Base-by-base conservation (phyloP, 2,888 invertebrate species). In the Synanthedon myopaeformis region DNA sequence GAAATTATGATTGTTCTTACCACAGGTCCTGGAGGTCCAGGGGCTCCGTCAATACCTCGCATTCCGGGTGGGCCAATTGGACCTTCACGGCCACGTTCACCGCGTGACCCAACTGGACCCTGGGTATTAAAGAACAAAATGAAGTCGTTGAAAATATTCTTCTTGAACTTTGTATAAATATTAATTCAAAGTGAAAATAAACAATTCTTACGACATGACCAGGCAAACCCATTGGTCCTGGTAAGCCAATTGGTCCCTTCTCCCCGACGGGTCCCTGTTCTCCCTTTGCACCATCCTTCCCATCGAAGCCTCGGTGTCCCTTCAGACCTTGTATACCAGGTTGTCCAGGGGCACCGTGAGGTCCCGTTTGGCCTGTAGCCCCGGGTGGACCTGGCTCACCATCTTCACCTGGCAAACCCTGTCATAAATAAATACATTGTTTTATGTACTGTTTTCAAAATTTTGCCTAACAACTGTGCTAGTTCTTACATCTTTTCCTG, bases 11-110 rank as follows among this genome's bases (percentile, higher is more conserved):
- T 28, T 35, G 2, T 35, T 35, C 82, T 76, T 86, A 93, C 92
- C 63, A 92, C 90, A 60, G 90, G 82, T 55, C 94, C 94, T n/a
- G 94, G 92, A 1, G 94, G 89, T 54, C 96, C 96, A 52, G 92
- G 81, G 41, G 92, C 90, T 5, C 96, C 96, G 71, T 96, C 95
- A 55, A 92, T 89, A 52, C 96, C 96, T 68, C 95, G 88, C 55
- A 93, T 82, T 6, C 95, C 95, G 0, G 93, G 91, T 3, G 93
- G 89, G 0, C 94, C 95, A 0, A 94, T 88, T 1, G 94, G 90
- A 0, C 96, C 96, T 80, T 96, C 95, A 42, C 95, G 88, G 1
- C 96, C 96, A 68, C 95, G 88, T 82, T 96, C 96, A 4, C 96
- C 96, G 59, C 95, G 89, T 5, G 93, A 89, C 42, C 96, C 96